phyloP scores from a whole-genome alignment of 2,797 vertebrate species.

The Sardinella longiceps region DNA sequence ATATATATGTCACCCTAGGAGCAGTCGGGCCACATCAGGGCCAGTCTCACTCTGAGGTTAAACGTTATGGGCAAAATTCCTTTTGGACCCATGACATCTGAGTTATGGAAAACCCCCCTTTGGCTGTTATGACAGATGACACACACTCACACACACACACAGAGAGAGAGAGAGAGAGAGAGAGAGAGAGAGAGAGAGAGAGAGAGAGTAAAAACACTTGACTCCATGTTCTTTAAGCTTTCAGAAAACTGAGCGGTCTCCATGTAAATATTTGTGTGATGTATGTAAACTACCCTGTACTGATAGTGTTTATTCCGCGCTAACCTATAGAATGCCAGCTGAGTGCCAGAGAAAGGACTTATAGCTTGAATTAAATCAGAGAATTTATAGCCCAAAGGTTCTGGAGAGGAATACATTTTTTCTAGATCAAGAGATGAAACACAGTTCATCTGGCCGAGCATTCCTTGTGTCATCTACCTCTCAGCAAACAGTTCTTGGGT shows the following conservation, averaged over 20 bases:
- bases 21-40: not conserved
- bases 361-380: not conserved
- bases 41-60: not conserved
- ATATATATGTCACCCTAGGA: too few relatives aligned
- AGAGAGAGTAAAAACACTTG: not conserved
- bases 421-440: too few relatives aligned
- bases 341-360: not conserved
- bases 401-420: not conserved
- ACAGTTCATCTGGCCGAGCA: too few relatives aligned
- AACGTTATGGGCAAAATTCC: slow-evolving; percentile 13
- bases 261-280: not conserved
- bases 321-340: not conserved
- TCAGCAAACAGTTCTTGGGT: too few relatives aligned
- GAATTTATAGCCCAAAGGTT: not conserved
- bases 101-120: not conserved
- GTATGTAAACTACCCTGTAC: not conserved
- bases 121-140: not conserved
- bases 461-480: too few relatives aligned
- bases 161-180: too few relatives aligned
- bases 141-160: not conserved
- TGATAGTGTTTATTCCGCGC: not conserved
- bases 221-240: not conserved
- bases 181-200: too few relatives aligned
- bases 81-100: not conserved
- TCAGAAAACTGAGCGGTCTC: not conserved